Evolutionary conservation across 2,888 invertebrate species (phyloP), one percentile per base, ranked within the genome.

Genomic region (Polylopha cassiicola): DNA sequence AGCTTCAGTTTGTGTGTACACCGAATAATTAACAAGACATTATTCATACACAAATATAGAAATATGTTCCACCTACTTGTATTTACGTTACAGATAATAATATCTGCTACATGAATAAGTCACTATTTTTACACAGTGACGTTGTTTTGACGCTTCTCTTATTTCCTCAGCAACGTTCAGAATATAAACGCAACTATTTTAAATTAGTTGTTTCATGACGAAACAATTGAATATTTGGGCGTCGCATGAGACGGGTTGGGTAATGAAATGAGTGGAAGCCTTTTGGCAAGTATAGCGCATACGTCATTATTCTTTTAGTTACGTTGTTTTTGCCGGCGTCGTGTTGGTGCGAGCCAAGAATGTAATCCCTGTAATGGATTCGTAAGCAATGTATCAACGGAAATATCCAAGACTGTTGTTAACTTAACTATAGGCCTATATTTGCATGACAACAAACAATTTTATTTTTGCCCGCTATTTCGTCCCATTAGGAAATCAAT

Each of bases 351-450:
- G 67, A 67, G 72, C 73, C 73, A 76, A 78, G 73, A 79, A 77
- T 74, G 67, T 70, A 66, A 72, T 73, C 66, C 65, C 52, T 61
- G 66, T 74, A 74, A 77, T 74, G 67, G 65, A 58, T 60, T 63
- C 66, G 64, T 68, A 62, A 69, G 61, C 61, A 65, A 68, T 63
- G 65, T 65, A 65, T 67, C 63, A 57, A 62, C 54, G 51, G 50
- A 52, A 46, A 45, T 44, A 39, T 50, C 44, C 8, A 39, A 17
- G 27, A 16, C 7, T 41, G 26, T 29, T 48, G 39, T 47, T 43
- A 27, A 36, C 32, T 17, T 33, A 26, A 39, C 11, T 36, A 21
- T 21, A 20, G 14, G 15, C 5, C n/a, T n/a, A n/a, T n/a, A 36
- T 20, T 24, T 3, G n/a, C 11, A 16, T 8, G 13, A 18, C 10